Evolutionary conservation across 2,888 invertebrate species (phyloP), one percentile per base, ranked within the genome.

Genomic region (Trichogramma dendrolimi): DNA sequence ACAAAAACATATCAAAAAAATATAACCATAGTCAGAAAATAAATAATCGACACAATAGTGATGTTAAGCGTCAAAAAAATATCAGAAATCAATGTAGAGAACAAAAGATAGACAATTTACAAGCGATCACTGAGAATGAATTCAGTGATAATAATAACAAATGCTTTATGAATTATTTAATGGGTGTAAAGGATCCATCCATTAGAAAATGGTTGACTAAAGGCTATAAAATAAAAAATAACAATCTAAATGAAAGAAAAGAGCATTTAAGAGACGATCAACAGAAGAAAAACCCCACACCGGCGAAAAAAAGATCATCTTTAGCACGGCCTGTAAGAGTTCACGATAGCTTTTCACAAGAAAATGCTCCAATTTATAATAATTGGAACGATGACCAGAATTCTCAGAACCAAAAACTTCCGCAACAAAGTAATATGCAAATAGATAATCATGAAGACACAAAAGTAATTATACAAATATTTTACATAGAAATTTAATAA

Each of bases 291-390:
- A 71, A 68, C 4, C 53, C 67, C 46, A 77, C 75, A 0, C 75
- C 77, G 0, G 74, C 70, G 4, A 73, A 71, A 39, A 77, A 76
- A 56, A 71, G 77, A 6, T 78, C 78, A 0, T 77, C 77, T 0
- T 56, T 78, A 11, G 77, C 77, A 0, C 69, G 78, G 47, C 78
- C 78, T 0, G 77, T 79, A 4, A 70, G 75, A 4, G 73, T 79
- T 6, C 72, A 77, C 67, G 77, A 78, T 47, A 60, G 56, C 8
- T 77, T 72, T 53, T 51, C 68, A 0, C 74, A 73, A 38, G 67
- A 71, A 0, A 72, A 68, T 49, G 65, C 68, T 38, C 55, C 70
- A 39, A 64, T 71, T 8, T 60, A 65, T n/a, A 14, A 56, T 1
- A 51, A 60, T 46, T 63, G 63, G 61, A 53, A 48, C 48, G 57